Evolutionary conservation across 2,113 vertebrate species (phyloP).

Genomic region (Athene noctua): DNA sequence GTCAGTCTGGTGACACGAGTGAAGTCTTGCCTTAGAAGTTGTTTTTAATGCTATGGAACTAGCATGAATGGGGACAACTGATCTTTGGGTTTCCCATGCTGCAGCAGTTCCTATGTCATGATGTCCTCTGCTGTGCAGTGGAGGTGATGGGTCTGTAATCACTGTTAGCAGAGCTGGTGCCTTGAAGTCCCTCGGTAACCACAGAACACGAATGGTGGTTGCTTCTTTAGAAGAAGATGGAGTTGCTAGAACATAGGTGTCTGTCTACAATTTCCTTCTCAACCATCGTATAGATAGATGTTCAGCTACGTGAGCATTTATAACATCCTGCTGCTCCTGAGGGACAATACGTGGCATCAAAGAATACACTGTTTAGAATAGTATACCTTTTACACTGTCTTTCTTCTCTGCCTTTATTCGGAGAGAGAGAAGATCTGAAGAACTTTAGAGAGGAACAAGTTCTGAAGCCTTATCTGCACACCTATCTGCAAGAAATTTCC

Average conservation of each 20-base stretch:
- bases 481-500: background rate
- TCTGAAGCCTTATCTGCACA: background rate
- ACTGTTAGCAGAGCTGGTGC: background rate
- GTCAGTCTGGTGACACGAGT: background rate
- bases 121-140: background rate
- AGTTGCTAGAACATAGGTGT: background rate
- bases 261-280: background rate
- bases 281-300: fast-evolving
- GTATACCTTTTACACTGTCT: background rate
- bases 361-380: background rate
- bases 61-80: background rate
- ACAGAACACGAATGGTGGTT: fast-evolving
- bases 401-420: background rate
- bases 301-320: background rate
- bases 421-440: background rate
- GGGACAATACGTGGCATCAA: background rate
- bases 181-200: background rate
- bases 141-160: background rate
- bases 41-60: background rate
- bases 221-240: background rate
- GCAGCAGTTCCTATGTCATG: background rate
- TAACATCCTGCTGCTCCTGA: background rate
- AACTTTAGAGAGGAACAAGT: background rate
- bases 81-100: background rate
- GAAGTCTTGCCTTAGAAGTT: background rate